A percentile compares a stretch with the other conserved stretches of the same genome.
Conservation (phyloP, 1,140 invertebrate genomes). For the Apis laboriosa region DNA sequence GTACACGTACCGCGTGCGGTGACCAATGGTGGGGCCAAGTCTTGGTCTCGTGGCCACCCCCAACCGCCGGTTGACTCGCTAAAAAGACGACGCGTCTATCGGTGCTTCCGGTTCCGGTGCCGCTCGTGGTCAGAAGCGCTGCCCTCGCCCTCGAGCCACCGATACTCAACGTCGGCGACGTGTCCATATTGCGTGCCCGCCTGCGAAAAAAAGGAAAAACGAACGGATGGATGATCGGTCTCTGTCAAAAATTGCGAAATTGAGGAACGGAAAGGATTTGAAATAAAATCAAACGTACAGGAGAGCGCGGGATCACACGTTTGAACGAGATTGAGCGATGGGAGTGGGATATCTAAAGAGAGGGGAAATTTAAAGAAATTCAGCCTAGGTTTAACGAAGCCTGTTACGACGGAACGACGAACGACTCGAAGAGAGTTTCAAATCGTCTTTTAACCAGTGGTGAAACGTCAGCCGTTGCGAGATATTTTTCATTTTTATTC, state of each 20-base stretch:
- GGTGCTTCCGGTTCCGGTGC: constrained; percentile 72
- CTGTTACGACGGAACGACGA: constrained; percentile 41
- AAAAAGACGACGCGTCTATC: constrained; percentile 78
- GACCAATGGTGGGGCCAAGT: constrained; percentile 81
- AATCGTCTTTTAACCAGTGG: constrained; percentile 40
- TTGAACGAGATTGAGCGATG: constrained; percentile 9
- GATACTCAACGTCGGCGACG: constrained; percentile 76
- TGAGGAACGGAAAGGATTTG: neutral
- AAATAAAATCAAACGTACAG: neutral
- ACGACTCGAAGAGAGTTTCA: constrained; percentile 20
- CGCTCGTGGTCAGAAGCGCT: constrained; percentile 75
- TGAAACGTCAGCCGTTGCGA: neutral
- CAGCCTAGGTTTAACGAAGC: constrained; percentile 49
- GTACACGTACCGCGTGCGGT: constrained; percentile 74
- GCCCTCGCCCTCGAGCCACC: constrained; percentile 76
- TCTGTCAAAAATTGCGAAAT: too few species aligned
- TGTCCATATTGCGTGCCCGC: constrained; percentile 70
- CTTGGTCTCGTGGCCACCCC: constrained; percentile 73
- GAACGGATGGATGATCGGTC: too few species aligned
- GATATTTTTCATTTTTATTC: constrained; percentile 52
- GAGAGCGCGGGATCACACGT: neutral
- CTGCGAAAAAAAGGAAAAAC: constrained; percentile 28
- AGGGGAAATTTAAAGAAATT: constrained; percentile 47
- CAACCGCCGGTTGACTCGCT: constrained; percentile 72
- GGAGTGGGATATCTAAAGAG: neutral